Evolutionary conservation across 1,140 invertebrate genomes (phyloP), one percentile per base, ranked within the genome.

Genomic region (Drosophila repleta): DNA sequence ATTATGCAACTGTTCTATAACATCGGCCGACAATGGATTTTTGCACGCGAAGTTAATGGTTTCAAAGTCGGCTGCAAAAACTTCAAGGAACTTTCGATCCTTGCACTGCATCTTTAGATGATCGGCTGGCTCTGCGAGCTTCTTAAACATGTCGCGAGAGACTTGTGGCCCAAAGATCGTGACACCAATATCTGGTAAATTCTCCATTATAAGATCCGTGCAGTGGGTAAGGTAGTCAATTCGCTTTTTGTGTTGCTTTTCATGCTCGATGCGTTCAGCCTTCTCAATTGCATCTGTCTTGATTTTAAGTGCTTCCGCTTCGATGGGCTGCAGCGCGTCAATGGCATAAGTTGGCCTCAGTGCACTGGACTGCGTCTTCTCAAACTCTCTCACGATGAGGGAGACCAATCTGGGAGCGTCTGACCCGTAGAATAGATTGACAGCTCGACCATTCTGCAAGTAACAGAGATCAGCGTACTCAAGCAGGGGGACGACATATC

Each of bases 371-470:
- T 29, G 0, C 0, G 55, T 26, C 39, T 67, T 77, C 21, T 94
- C 93, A 10, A 98, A 91, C 92, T 98, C 97, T 37, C 94, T 93
- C 37, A 94, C 93, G 10, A 98, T 95, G 15, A 95, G 92, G 74
- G 94, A 92, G 1, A 94, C 92, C 15, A 98, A 92, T 68, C 95
- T 93, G 1, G 97, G 97, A 18, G 96, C 96, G 92, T 98, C 95
- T 0, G 96, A 95, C 1, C 97, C 97, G 79, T 97, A 96, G 76
- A 97, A 94, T 0, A 97, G 93, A 82, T 95, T 96, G 0, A 98
- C 94, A 76, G 97, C 94, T 87, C 95, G 93, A 1, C 96, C 96
- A 45, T 41, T 49, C 64, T 67, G 13, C 11, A n/a, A 11, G 10
- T 5, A 24, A 13, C 0, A 1, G 71, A 48, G n/a, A 24, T 29